Conservation (phyloP, 2,888 invertebrate species). For the Lepeophtheirus nordmannii region DNA sequence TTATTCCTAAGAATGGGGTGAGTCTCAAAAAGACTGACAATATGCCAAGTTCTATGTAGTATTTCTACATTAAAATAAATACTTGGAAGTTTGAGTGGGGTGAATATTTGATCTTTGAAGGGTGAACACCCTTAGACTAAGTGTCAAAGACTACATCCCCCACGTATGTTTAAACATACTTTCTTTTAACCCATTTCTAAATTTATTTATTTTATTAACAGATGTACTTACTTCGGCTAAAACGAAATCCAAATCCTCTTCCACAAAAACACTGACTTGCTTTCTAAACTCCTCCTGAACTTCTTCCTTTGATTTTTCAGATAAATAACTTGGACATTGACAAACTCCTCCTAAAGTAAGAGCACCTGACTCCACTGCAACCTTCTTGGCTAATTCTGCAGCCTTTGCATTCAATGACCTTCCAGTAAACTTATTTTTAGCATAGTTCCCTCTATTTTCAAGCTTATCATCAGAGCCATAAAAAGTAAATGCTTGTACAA, state of each 20-base stretch:
- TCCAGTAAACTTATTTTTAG: slow-evolving; percentile 30
- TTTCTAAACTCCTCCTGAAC: slow-evolving; percentile 32
- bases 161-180: background rate
- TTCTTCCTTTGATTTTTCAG: slow-evolving; percentile 31
- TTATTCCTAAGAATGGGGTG: too few relatives aligned
- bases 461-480: slow-evolving; percentile 37
- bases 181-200: background rate
- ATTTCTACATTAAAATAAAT: too few relatives aligned
- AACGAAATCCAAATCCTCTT: slow-evolving; percentile 34
- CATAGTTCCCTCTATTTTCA: slow-evolving; percentile 33
- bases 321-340: slow-evolving; percentile 34
- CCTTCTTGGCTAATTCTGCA: slow-evolving; percentile 31
- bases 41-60: too few relatives aligned
- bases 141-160: too few relatives aligned
- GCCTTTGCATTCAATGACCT: slow-evolving; percentile 4
- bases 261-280: slow-evolving; percentile 33
- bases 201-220: background rate
- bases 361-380: slow-evolving; percentile 34
- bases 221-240: slow-evolving; percentile 32
- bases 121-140: too few relatives aligned
- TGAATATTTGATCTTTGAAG: too few relatives aligned
- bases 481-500: slow-evolving; percentile 37
- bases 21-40: too few relatives aligned
- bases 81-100: too few relatives aligned
- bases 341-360: slow-evolving; percentile 34